These are phyloP conservation scores for Linepithema humile DNA, from an alignment of 1,140 invertebrate genomes.

Conservation along the genomic window DNA sequence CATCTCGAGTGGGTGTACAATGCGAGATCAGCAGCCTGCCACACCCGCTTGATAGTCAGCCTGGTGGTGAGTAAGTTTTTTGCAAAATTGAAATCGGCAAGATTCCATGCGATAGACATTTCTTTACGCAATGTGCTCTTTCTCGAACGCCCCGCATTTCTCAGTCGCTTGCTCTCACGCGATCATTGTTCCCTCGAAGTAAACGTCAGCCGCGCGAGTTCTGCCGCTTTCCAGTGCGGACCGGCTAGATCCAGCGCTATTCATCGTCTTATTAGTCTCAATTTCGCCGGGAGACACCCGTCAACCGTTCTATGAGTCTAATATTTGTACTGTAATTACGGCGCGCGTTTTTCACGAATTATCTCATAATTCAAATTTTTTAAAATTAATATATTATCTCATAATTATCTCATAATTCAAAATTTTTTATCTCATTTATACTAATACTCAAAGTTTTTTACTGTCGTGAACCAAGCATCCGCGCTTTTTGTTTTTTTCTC, in stretches of 20 bases:
- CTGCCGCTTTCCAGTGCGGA: conserved; percentile 15
- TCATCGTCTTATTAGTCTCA: conserved; percentile 30
- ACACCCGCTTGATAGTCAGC: not conserved
- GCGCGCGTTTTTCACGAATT: not conserved
- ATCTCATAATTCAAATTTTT: not conserved
- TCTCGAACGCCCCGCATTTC: not conserved
- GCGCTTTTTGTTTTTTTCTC: no score
- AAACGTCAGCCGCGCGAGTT: not conserved
- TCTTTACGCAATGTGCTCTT: not conserved
- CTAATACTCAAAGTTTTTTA: no score
- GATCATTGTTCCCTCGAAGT: conserved; percentile 14
- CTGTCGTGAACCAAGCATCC: no score
- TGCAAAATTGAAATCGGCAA: not conserved
- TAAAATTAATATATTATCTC: not conserved
- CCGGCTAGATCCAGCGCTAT: conserved; percentile 23
- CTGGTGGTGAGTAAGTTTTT: not conserved
- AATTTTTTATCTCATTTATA: not conserved
- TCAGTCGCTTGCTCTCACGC: not conserved
- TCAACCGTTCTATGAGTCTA: conserved; percentile 11
- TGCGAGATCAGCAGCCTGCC: not conserved
- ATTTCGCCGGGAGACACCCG: conserved; percentile 9
- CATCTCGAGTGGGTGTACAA: not conserved
- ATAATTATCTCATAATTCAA: not conserved
- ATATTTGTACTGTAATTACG: conserved; percentile 15
- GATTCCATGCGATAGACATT: not conserved